Percentiles rank a stretch among this genome's conserved stretches.
phyloP scores from a whole-genome alignment of 2,113 vertebrate genomes.

The Lepus americanus region DNA sequence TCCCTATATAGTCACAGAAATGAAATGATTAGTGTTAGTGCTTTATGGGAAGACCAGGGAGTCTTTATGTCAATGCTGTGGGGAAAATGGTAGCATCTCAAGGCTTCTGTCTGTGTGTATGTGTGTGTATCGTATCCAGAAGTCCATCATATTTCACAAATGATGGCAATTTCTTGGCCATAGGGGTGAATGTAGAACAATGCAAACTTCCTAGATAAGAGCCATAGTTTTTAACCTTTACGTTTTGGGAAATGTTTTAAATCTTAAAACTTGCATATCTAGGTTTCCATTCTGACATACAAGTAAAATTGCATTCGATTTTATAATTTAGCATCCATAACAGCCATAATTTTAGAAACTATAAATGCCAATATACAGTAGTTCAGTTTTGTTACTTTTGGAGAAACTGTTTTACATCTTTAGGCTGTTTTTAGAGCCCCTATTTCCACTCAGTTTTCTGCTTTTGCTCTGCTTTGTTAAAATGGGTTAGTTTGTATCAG shows the following conservation, averaged over 20 bases:
- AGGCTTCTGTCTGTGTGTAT: slow-evolving; percentile 35
- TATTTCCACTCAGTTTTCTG: slow-evolving; percentile 35
- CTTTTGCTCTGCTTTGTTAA: slow-evolving; percentile 68
- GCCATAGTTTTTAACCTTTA: slow-evolving; percentile 28
- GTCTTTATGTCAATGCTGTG: slow-evolving; percentile 48
- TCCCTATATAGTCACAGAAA: slow-evolving; percentile 60
- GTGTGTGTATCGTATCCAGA: no score
- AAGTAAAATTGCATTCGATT: slow-evolving; percentile 67
- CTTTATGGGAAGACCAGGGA: slow-evolving; percentile 79
- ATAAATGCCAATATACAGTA: slow-evolving; percentile 65
- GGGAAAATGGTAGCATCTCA: slow-evolving; percentile 62
- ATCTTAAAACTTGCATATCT: slow-evolving; percentile 24
- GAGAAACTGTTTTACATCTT: slow-evolving; percentile 38
- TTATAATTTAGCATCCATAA: slow-evolving; percentile 62
- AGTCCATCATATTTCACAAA: not conserved
- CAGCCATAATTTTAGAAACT: slow-evolving; percentile 81
- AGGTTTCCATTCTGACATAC: slow-evolving; percentile 53
- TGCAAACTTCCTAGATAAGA: slow-evolving; percentile 24
- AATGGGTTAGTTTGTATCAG: slow-evolving; percentile 66
- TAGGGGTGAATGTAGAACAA: not conserved
- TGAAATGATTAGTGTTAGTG: slow-evolving; percentile 62
- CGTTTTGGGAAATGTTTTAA: slow-evolving; percentile 18
- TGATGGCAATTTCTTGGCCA: not conserved
- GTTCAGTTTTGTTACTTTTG: slow-evolving; percentile 64
- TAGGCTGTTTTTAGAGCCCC: not conserved